Percentiles rank a stretch among this genome's conserved stretches.
These are phyloP conservation scores for Pyrocoelia pectoralis DNA, from an alignment of 2,888 invertebrate genomes.

Conservation along the genomic window DNA sequence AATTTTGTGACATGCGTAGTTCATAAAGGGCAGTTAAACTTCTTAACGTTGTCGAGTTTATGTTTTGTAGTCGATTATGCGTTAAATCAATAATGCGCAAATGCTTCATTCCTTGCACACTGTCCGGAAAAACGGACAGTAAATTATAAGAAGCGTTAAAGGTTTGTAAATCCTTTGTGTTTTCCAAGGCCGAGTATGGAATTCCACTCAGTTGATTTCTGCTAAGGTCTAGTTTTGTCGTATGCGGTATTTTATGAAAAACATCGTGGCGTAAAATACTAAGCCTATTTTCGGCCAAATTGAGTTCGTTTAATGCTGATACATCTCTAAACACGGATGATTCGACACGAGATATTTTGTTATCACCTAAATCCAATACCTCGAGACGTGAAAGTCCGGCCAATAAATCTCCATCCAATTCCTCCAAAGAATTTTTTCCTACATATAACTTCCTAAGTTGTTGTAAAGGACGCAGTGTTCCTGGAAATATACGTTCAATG, in stretches of 20 bases:
- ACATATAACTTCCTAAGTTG: conserved; percentile 75
- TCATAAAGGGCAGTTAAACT: conserved; percentile 74
- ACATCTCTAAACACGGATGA: conserved; percentile 72
- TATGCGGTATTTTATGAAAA: conserved; percentile 70
- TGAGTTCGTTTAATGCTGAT: conserved; percentile 72
- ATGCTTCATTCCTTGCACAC: conserved; percentile 72
- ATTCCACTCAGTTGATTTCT: conserved; percentile 77
- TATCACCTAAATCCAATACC: conserved; percentile 76
- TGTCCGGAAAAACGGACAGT: conserved; percentile 74
- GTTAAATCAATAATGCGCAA: conserved; percentile 80
- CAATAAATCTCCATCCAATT: conserved; percentile 74
- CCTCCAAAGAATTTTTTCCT: conserved; percentile 75
- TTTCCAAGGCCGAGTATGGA: conserved; percentile 68
- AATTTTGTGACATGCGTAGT: conserved; percentile 78
- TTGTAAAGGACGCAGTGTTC: conserved; percentile 70
- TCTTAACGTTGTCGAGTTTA: conserved; percentile 74
- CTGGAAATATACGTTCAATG: conserved; percentile 73
- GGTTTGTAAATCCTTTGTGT: conserved; percentile 72
- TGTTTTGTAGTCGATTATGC: conserved; percentile 75
- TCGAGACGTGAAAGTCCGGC: conserved; percentile 75
- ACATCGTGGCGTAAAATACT: conserved; percentile 73
- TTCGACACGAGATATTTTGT: conserved; percentile 73
- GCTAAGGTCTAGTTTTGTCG: conserved; percentile 77
- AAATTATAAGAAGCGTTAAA: conserved; percentile 82
- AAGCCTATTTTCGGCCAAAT: conserved; percentile 79